phyloP scores from a whole-genome alignment of 2,888 invertebrate genomes.

The Teleogryllus oceanicus region DNA sequence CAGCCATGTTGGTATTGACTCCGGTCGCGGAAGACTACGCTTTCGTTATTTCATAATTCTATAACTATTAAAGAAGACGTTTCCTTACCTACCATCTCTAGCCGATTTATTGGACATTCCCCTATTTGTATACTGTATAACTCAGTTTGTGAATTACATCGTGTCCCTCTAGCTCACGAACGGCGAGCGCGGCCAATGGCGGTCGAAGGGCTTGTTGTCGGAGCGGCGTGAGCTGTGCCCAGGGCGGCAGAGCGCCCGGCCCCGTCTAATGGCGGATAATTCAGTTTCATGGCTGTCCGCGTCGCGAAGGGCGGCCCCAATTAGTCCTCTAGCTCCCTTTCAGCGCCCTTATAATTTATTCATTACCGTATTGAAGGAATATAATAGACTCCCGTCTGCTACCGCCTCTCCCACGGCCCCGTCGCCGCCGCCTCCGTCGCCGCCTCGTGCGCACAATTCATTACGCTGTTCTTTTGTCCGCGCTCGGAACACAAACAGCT shows the following conservation, averaged over 20 bases:
- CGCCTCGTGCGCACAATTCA: background rate
- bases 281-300: conserved; percentile 18
- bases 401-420: background rate
- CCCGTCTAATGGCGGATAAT: background rate
- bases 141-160: too few relatives aligned
- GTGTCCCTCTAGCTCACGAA: too few relatives aligned
- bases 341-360: background rate
- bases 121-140: too few relatives aligned
- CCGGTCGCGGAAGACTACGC: too few relatives aligned
- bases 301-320: background rate
- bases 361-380: background rate
- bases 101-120: too few relatives aligned
- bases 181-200: too few relatives aligned
- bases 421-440: background rate
- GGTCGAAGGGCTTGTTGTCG: too few relatives aligned
- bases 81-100: too few relatives aligned
- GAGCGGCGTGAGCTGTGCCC: too few relatives aligned
- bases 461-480: background rate
- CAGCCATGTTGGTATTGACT: too few relatives aligned
- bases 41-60: too few relatives aligned
- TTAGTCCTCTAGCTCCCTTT: background rate
- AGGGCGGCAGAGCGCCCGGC: background rate
- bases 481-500: background rate
- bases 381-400: background rate
- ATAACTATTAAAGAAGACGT: too few relatives aligned